These are phyloP conservation scores for Bungarus multicinctus DNA, from an alignment of 2,113 vertebrate species.

Conservation along the genomic window DNA sequence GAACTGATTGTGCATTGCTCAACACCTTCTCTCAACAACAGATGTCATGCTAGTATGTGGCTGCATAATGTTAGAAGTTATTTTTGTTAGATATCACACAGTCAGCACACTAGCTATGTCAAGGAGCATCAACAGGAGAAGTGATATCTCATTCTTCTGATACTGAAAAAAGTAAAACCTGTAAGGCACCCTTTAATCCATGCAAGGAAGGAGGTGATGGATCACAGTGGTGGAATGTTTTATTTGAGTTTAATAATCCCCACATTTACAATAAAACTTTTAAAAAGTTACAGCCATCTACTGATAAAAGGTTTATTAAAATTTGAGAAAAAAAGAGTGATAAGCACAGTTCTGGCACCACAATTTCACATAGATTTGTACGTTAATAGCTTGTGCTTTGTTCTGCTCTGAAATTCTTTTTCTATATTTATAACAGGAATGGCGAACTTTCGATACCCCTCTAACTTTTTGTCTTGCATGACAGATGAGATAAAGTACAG, in stretches of 20 bases:
- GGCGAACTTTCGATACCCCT: too few species aligned
- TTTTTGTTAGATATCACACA: slow-evolving; percentile 32
- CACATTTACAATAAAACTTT: background rate
- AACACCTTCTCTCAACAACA: slow-evolving; percentile 29
- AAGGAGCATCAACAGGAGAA: background rate
- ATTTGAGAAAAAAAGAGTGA: background rate
- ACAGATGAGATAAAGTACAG: background rate
- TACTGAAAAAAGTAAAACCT: slow-evolving; percentile 8
- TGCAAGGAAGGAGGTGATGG: background rate
- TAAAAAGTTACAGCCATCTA: background rate
- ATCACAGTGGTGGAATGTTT: background rate
- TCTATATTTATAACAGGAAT: background rate
- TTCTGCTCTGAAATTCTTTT: background rate
- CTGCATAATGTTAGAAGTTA: slow-evolving; percentile 31
- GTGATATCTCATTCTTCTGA: slow-evolving; percentile 14
- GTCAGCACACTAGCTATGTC: background rate
- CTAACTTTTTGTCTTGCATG: background rate
- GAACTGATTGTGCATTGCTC: background rate
- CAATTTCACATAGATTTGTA: background rate
- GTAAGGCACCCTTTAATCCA: slow-evolving; percentile 3
- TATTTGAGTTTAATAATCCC: slow-evolving; percentile 5
- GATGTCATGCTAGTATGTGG: slow-evolving; percentile 31
- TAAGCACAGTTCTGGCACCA: background rate
- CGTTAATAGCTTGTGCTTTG: background rate
- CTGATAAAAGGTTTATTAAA: background rate